Base-by-base conservation (phyloP, 2,888 invertebrate genomes). In the Pyrocoelia pectoralis region DNA sequence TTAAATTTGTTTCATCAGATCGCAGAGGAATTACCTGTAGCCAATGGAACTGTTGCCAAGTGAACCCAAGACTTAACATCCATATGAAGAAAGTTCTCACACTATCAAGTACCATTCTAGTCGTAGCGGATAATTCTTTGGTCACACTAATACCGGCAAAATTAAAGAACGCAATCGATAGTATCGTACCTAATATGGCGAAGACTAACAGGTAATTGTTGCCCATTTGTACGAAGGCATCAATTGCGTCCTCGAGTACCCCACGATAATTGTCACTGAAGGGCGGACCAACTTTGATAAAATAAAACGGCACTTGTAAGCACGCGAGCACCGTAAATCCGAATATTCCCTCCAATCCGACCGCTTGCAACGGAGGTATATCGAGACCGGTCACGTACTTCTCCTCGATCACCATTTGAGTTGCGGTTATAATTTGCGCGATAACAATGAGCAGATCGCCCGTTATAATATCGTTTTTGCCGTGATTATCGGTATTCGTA, bases 361-460 rank as follows among this genome's bases (percentile, higher is more conserved):
- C 93, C 3, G 94, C 97, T 80, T 95, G 93, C 64, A 98, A 82
- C 0, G 97, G 89, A 0, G 95, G 93, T 50, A 97, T 93, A 80
- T 95, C 93, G 72, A 90, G 85, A 52, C 92, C 89, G 61, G 88
- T 84, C 0, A 98, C 88, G 79, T 89, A 94, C 82, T 94, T 95
- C 79, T 98, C 97, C 80, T 98, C 98, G 67, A 94, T 90, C 0
- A 98, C 95, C 92, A 97, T 95, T 83, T 97, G 97, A 59, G 90
- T 86, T 0, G 96, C 92, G 13, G 91, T 90, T 69, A 98, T 88
- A 50, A 98, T 88, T 77, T 91, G 91, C 0, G 92, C 91, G 52
- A 88, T 83, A 51, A 93, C 84, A 70, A 93, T 90, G 28, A 93
- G 83, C 66, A 92, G 78, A 79, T 93, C 91, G 0, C 93, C 95